Base-by-base conservation (phyloP, 1,140 invertebrate species). In the Nixonia krombeini region DNA sequence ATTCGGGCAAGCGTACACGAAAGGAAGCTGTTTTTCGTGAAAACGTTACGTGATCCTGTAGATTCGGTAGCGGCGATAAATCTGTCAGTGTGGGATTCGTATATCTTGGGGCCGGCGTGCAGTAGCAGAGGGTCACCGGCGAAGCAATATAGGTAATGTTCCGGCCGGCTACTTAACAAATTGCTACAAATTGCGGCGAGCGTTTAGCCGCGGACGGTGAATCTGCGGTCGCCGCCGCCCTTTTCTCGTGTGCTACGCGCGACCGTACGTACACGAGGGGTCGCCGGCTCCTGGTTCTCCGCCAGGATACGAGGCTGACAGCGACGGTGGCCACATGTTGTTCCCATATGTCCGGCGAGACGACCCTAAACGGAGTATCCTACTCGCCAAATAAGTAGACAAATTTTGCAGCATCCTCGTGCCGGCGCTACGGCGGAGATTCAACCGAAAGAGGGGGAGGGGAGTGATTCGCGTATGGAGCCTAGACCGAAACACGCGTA, bases 161-260 rank as follows among this genome's bases (percentile, higher is more conserved):
- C 78, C 75, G 76, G 75, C 75, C 71, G 73, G 82, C 81, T 85
- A 85, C 82, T 85, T 85, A 85, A 85, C 83, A 85, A 85, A 85
- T 85, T 85, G 82, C 82, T 84, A 84, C 83, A 84, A 84, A 84
- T 85, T 84, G 82, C 76, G 80, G 74, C 59, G 65, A 77, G 66
- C 82, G 77, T 83, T 84, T 84, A 84, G 80, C 68, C 66, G 44
- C 57, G 56, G 61, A 67, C 52, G 64, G 58, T 67, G 63, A 67
- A 59, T 66, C 49, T 64, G 55, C 12, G 59, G 59, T 56, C 38
- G 46, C 61, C 21, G 49, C 59, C 70, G 69, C 70, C 70, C 70
- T 68, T 68, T 68, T 62, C 61, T 65, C 70, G 33, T 62, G 56
- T 65, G 49, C 10, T 42, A 25, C 23, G 42, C 40, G 42, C 62